Conservation (phyloP, 2,113 vertebrate species). For the Siniperca chuatsi region DNA sequence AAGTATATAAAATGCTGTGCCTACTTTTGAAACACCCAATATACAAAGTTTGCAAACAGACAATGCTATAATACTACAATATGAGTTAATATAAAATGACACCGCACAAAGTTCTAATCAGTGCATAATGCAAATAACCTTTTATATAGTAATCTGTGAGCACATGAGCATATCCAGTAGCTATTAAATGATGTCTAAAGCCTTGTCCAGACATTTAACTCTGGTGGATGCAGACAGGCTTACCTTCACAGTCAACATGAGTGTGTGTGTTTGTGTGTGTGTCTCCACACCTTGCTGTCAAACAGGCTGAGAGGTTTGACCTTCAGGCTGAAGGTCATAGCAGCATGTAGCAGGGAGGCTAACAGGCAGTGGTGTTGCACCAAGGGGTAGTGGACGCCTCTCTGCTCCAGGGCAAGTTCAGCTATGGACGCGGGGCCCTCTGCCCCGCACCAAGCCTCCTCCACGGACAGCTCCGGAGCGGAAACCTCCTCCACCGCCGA, state of each 20-base stretch:
- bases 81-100: no score
- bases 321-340: conserved; percentile 90
- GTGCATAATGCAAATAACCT: not conserved
- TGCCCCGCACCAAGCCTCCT: conserved; percentile 90
- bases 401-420: conserved; percentile 95
- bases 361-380: conserved; percentile 95
- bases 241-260: not conserved
- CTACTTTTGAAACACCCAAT: no score
- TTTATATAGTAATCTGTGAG: not conserved
- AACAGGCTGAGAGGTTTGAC: conserved; percentile 94
- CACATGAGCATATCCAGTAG: not conserved
- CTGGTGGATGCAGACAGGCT: not conserved
- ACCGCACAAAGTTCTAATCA: no score
- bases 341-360: conserved; percentile 86
- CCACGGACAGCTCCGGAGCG: conserved; percentile 86
- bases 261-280: not conserved
- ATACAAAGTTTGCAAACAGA: no score
- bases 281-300: conserved; percentile 90
- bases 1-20: no score
- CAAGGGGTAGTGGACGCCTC: conserved; percentile 92
- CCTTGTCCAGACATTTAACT: not conserved
- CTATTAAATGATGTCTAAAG: not conserved
- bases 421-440: conserved; percentile 93
- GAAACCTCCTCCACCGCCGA: conserved; percentile 89
- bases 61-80: no score